Conservation (phyloP, 2,797 vertebrate species). For the Hemitrygon akajei region DNA sequence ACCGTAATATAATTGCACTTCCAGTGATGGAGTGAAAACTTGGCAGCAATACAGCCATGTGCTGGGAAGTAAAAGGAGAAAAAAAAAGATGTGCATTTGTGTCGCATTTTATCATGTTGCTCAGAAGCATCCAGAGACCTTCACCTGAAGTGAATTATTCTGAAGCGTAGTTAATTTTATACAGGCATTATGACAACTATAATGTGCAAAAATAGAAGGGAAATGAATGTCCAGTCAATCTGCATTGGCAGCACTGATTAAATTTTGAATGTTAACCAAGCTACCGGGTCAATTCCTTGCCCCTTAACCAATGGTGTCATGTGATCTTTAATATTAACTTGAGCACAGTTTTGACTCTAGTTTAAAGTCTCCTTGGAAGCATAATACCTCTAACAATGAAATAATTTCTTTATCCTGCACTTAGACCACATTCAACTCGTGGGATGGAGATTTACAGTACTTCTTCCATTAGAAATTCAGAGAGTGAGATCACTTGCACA, state of each 20-base stretch:
- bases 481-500: not conserved
- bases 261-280: not conserved
- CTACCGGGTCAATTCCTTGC: not conserved
- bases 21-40: slow-evolving; percentile 6
- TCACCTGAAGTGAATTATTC: not conserved
- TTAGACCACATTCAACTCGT: not conserved
- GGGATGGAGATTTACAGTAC: not conserved
- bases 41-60: slow-evolving; percentile 13
- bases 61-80: not conserved
- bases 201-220: not conserved
- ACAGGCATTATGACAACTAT: not conserved
- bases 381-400: not conserved
- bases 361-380: not conserved
- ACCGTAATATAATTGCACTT: not conserved
- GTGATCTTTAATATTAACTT: not conserved
- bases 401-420: not conserved
- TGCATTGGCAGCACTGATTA: not conserved
- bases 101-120: not conserved
- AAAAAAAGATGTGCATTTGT: not conserved
- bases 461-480: not conserved
- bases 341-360: not conserved
- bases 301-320: slow-evolving; percentile 2
- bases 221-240: not conserved
- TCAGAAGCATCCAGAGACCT: not conserved
- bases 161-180: not conserved